These are phyloP conservation scores for Battus philenor DNA, from an alignment of 1,140 invertebrate genomes.

Conservation along the genomic window DNA sequence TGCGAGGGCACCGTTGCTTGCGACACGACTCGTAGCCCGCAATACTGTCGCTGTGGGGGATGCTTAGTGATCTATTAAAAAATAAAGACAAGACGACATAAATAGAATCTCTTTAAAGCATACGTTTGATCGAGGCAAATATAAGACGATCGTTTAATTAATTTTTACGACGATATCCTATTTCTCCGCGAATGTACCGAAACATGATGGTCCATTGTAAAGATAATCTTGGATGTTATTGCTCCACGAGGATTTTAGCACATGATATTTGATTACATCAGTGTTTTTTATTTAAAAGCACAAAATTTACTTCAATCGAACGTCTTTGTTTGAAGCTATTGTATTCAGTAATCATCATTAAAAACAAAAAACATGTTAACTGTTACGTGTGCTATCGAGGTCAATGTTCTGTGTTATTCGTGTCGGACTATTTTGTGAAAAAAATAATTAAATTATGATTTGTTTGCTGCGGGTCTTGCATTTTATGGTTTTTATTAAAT, in stretches of 20 bases:
- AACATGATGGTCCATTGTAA: conserved; percentile 73
- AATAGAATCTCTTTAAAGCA: conserved; percentile 66
- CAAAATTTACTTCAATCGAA: conserved; percentile 21
- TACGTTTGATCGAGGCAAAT: conserved; percentile 39
- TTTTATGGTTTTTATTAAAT: background rate
- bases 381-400: conserved; percentile 68
- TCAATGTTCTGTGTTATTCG: conserved; percentile 56
- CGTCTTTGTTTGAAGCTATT: conserved; percentile 29
- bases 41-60: conserved; percentile 63
- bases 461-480: background rate
- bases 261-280: conserved; percentile 11
- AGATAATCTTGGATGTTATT: conserved; percentile 65
- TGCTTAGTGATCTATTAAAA: conserved; percentile 72
- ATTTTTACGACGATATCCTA: conserved; percentile 32
- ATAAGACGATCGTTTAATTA: conserved; percentile 33
- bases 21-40: conserved; percentile 58
- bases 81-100: conserved; percentile 73
- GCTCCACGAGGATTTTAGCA: conserved; percentile 9
- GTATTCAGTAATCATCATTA: conserved; percentile 45
- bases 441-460: background rate
- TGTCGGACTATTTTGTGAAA: conserved; percentile 10
- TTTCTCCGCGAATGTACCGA: conserved; percentile 70
- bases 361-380: conserved; percentile 70
- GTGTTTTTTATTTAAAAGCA: conserved; percentile 13
- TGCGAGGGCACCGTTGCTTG: conserved; percentile 56